Percentiles rank a stretch among this genome's conserved stretches.
Evolutionary conservation across 2,797 vertebrate genomes (phyloP).

Genomic region (Alcedo quadribrachys): DNA sequence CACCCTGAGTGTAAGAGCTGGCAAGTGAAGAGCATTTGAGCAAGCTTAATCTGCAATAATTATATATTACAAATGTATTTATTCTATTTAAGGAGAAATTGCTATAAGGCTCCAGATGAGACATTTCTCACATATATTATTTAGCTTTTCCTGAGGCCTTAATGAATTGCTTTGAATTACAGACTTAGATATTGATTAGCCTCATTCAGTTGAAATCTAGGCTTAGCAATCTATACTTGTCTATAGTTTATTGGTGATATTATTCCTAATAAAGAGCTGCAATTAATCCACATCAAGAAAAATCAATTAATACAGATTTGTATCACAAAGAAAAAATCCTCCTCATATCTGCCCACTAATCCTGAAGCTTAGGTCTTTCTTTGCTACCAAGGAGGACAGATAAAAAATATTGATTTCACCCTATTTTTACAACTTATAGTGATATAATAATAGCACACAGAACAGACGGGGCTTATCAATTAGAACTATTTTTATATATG

Average conservation of each 20-base stretch:
- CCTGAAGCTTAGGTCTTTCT: constrained; percentile 63
- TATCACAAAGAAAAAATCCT: constrained; percentile 76
- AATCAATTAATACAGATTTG: constrained; percentile 80
- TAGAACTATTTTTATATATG: constrained; percentile 42
- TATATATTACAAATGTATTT: constrained; percentile 19
- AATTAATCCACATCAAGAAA: constrained; percentile 76
- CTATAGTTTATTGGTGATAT: constrained; percentile 69
- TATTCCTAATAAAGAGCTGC: constrained; percentile 73
- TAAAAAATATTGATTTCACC: constrained; percentile 70
- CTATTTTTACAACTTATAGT: constrained; percentile 59
- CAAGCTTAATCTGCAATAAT: constrained; percentile 32
- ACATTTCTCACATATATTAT: constrained; percentile 67
- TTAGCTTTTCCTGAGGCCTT: constrained; percentile 60
- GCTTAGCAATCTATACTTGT: constrained; percentile 64
- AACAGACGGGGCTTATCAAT: constrained; percentile 67
- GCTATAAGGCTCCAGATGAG: constrained; percentile 66
- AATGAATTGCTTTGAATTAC: constrained; percentile 64
- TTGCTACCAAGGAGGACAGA: constrained; percentile 47
- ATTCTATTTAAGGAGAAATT: constrained; percentile 31
- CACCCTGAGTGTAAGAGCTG: background rate
- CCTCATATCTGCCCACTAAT: constrained; percentile 67
- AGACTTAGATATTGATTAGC: constrained; percentile 74
- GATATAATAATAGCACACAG: constrained; percentile 17
- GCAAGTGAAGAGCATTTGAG: background rate
- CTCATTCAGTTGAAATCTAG: constrained; percentile 66